These are phyloP conservation scores for Microchrysa polita DNA, from an alignment of 2,888 invertebrate genomes.

Conservation along the genomic window DNA sequence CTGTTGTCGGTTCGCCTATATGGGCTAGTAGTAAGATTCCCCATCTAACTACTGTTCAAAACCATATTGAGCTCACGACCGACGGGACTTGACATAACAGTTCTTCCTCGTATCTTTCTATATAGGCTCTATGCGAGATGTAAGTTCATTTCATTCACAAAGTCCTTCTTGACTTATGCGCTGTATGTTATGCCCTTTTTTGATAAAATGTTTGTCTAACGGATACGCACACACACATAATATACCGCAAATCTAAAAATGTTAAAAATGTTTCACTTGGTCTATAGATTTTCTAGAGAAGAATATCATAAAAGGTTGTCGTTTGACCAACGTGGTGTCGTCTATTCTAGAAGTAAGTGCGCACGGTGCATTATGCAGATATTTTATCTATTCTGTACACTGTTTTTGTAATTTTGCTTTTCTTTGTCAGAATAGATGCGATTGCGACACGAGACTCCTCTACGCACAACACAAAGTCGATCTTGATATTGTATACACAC, in stretches of 20 bases:
- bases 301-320: no score
- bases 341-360: not conserved
- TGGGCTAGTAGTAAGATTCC: constrained; percentile 26
- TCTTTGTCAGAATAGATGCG: no score
- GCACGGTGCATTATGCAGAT: constrained; percentile 26
- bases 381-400: constrained; percentile 13
- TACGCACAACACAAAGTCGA: constrained; percentile 31
- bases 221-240: constrained; percentile 12
- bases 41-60: constrained; percentile 31
- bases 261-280: constrained; percentile 29
- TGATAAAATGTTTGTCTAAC: constrained; percentile 20
- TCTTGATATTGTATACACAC: constrained; percentile 30
- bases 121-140: not conserved
- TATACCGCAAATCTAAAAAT: constrained; percentile 6
- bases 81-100: not conserved
- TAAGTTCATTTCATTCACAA: not conserved
- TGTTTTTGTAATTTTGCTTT: no score
- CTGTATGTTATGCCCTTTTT: constrained; percentile 42
- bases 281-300: not conserved
- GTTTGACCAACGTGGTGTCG: no score
- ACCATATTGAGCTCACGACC: not conserved
- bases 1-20: no score
- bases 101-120: not conserved
- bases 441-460: not conserved
- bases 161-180: constrained; percentile 18